phyloP scores from a whole-genome alignment of 2,113 vertebrate genomes.

The Manacus vitellinus region DNA sequence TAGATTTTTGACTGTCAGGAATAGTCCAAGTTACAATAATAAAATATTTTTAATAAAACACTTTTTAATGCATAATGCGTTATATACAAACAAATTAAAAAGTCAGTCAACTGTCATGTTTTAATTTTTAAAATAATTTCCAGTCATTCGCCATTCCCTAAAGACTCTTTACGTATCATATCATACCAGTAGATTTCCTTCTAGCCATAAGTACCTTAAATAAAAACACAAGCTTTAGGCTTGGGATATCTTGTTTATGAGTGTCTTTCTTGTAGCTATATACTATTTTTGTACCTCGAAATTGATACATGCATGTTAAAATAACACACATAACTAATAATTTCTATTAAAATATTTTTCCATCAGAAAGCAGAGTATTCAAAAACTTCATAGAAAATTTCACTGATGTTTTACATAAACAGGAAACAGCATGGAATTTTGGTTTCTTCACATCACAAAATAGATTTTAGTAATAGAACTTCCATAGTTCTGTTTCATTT shows the following conservation, averaged over 20 bases:
- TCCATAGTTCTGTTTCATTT: not conserved
- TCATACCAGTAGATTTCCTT: not conserved
- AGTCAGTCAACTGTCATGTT: not conserved
- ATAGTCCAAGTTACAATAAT: not conserved
- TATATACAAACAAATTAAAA: not conserved
- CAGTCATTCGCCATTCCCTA: not conserved
- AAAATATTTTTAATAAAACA: not conserved
- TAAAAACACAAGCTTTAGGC: not conserved
- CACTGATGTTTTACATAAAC: accelerated
- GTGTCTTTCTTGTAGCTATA: not conserved
- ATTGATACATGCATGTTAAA: not conserved
- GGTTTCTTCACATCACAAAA: not conserved
- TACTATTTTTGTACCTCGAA: not conserved
- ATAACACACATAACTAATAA: not conserved
- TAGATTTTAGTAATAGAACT: not conserved
- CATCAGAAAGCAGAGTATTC: not conserved
- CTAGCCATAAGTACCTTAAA: not conserved
- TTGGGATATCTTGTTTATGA: not conserved
- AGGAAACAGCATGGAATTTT: not conserved
- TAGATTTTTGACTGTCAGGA: not conserved
- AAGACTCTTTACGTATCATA: not conserved
- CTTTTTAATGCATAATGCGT: not conserved
- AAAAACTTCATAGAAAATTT: not conserved
- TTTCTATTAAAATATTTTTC: not conserved
- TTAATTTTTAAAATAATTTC: not conserved